Percentiles rank a stretch among this genome's conserved stretches.
These are phyloP conservation scores for Alouatta caraya DNA, from an alignment of 2,797 vertebrate species.

Conservation along the genomic window DNA sequence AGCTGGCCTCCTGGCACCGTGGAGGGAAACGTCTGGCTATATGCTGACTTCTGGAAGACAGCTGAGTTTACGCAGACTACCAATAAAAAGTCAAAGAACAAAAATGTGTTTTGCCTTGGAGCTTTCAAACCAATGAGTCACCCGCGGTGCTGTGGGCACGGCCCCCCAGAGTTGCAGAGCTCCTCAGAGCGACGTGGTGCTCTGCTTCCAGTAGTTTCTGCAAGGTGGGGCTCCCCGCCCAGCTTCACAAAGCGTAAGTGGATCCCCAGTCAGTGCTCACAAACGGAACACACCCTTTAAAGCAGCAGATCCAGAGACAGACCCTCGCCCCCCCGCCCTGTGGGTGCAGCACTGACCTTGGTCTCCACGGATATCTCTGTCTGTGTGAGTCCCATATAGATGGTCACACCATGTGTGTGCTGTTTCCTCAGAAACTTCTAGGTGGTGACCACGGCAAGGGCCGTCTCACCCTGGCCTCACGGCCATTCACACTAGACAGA, in stretches of 20 bases:
- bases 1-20: not conserved
- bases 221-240: not conserved
- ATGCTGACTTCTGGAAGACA: not conserved
- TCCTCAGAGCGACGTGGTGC: fast-evolving
- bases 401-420: fast-evolving
- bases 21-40: fast-evolving
- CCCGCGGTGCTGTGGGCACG: fast-evolving
- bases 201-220: not conserved
- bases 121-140: not conserved
- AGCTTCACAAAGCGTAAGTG: fast-evolving
- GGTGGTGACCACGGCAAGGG: fast-evolving
- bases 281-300: fast-evolving
- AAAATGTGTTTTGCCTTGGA: fast-evolving
- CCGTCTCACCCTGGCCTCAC: not conserved
- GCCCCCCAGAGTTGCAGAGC: fast-evolving
- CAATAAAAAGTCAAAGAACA: not conserved
- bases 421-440: no score
- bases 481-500: not conserved
- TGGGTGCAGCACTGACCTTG: fast-evolving
- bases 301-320: not conserved
- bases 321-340: fast-evolving
- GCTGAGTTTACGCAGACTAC: fast-evolving
- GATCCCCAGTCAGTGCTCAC: not conserved
- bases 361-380: not conserved
- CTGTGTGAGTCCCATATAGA: not conserved